Conservation (phyloP, 2,113 vertebrate genomes). For the Raja brachyura region DNA sequence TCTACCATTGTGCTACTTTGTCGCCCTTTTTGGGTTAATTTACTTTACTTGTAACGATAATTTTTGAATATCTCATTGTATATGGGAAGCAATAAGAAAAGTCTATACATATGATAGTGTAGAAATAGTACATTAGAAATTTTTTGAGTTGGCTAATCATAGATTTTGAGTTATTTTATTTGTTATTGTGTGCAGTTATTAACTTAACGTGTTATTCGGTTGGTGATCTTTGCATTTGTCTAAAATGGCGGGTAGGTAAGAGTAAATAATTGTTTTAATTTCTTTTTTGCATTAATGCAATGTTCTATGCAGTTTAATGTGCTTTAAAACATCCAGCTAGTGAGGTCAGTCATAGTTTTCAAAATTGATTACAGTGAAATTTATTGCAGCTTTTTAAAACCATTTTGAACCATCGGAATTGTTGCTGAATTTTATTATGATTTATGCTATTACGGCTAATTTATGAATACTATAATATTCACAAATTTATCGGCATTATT, state of each 20-base stretch:
- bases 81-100: background rate
- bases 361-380: background rate
- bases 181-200: background rate
- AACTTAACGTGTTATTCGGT: background rate
- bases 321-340: background rate
- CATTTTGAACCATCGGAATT: background rate
- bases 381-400: conserved; percentile 16
- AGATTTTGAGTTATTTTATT: background rate
- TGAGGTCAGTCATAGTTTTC: conserved; percentile 20
- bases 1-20: no score
- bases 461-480: background rate
- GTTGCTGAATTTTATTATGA: background rate
- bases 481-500: background rate
- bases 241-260: background rate
- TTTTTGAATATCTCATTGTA: background rate
- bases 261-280: background rate
- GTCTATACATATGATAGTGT: background rate
- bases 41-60: background rate
- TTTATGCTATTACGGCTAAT: background rate
- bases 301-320: background rate
- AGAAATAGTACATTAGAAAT: background rate
- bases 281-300: background rate
- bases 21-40: background rate
- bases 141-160: background rate
- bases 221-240: background rate